Conservation (phyloP, 2,888 invertebrate genomes). For the Drosophila mercatorum region DNA sequence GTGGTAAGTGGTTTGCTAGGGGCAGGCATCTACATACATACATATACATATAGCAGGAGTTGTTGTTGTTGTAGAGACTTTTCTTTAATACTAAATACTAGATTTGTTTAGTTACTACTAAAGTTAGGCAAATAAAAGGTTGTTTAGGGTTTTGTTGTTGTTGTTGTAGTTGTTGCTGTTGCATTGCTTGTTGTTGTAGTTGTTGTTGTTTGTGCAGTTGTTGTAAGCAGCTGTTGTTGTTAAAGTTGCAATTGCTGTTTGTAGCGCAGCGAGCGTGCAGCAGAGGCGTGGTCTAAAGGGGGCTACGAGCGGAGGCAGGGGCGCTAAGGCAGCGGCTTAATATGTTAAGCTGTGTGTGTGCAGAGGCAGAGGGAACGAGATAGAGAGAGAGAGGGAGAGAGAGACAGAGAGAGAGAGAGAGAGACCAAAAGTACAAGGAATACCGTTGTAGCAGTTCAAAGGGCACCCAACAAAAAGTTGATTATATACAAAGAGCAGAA, state of each 20-base stretch:
- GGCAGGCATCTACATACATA: conserved; percentile 87
- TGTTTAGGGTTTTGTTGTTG: conserved; percentile 15
- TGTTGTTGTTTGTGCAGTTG: conserved; percentile 63
- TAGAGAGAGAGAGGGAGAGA: not conserved
- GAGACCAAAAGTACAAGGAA: conserved; percentile 11
- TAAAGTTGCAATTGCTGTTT: conserved; percentile 40
- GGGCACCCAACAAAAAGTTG: not conserved
- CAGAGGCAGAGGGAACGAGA: not conserved
- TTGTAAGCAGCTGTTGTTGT: conserved; percentile 61
- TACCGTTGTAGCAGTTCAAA: conserved; percentile 5
- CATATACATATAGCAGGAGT: conserved; percentile 41
- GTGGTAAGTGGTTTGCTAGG: conserved; percentile 87
- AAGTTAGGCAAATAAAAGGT: conserved; percentile 32
- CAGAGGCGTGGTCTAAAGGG: conserved; percentile 45
- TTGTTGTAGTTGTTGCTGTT: conserved; percentile 39
- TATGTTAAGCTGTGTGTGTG: conserved; percentile 13
- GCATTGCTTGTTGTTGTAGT: conserved; percentile 37
- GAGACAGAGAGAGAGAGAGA: not conserved
- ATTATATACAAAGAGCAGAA: conserved; percentile 37
- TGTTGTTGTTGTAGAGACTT: conserved; percentile 34
- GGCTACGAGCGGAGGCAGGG: not conserved
- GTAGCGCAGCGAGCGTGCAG: conserved; percentile 55
- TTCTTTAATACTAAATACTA: conserved; percentile 38
- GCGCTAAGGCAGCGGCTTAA: conserved; percentile 2
- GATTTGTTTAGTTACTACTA: conserved; percentile 52